Evolutionary conservation across 2,113 vertebrate genomes (phyloP).

Genomic region (Sitta europaea): DNA sequence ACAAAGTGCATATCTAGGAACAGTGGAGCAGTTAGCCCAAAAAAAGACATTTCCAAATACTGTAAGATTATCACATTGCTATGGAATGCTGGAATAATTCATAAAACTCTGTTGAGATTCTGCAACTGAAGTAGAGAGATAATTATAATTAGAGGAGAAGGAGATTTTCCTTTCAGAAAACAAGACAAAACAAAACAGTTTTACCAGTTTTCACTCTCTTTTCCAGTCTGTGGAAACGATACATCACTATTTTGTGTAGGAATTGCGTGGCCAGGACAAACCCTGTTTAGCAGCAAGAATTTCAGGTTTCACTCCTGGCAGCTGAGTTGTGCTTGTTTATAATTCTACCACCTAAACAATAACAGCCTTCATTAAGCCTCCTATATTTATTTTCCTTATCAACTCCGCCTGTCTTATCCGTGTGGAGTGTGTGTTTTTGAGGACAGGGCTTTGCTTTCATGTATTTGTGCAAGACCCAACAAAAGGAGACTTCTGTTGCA

Average conservation of each 20-base stretch:
- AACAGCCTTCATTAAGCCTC: background rate
- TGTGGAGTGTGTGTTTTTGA: background rate
- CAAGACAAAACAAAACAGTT: background rate
- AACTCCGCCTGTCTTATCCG: background rate
- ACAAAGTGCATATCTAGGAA: background rate
- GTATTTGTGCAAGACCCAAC: background rate
- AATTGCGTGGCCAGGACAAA: background rate
- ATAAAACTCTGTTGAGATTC: background rate
- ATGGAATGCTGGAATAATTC: background rate
- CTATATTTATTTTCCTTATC: background rate
- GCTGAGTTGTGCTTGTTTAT: background rate
- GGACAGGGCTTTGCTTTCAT: background rate
- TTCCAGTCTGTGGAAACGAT: background rate
- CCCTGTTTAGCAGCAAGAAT: background rate
- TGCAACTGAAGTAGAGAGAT: background rate
- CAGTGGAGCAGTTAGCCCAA: background rate
- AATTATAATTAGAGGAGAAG: background rate
- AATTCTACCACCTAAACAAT: background rate
- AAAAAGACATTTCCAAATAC: background rate
- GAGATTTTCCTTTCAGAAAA: background rate
- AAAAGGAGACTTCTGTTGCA: background rate
- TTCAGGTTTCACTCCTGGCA: background rate
- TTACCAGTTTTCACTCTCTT: background rate
- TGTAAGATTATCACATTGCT: background rate
- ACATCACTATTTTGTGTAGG: background rate